Evolutionary conservation across 2,797 vertebrate species (phyloP), one percentile per base, ranked within the genome.

Genomic region (Microcaecilia unicolor): DNA sequence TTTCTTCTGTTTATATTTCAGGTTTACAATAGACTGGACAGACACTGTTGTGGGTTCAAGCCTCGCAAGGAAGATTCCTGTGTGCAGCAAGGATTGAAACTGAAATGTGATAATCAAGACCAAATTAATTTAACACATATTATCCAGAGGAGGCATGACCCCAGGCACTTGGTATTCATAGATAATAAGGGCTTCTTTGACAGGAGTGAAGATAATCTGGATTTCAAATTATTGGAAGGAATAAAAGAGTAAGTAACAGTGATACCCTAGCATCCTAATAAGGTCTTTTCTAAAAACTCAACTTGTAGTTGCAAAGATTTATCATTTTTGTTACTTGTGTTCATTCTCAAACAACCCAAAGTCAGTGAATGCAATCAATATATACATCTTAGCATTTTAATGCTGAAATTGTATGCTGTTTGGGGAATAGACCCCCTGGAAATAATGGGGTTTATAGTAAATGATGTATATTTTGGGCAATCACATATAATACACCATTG

Each of bases 231-330:
- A 18, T 61, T 98, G 24, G 76, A 90, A 37, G 95, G 95, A 68
- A 96, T 98, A 54, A 84, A 84, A 59, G 94, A 97, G 95, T 98
- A 69, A 86, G 91, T 86, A 18, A n/a, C n/a, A n/a, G n/a, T n/a
- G n/a, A n/a, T n/a, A n/a, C n/a, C n/a, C n/a, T n/a, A n/a, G n/a
- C n/a, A n/a, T n/a, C n/a, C n/a, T n/a, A n/a, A n/a, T n/a, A n/a
- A n/a, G n/a, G n/a, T n/a, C n/a, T n/a, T n/a, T n/a, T n/a, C n/a
- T n/a, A n/a, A n/a, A n/a, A n/a, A n/a, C n/a, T n/a, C n/a, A n/a
- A n/a, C n/a, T n/a, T n/a, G n/a, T n/a, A n/a, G n/a, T n/a, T n/a
- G n/a, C n/a, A n/a, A n/a, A n/a, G n/a, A n/a, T n/a, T n/a, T n/a
- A n/a, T n/a, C n/a, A n/a, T n/a, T n/a, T n/a, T n/a, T n/a, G n/a